Conservation (phyloP, 2,113 vertebrate genomes). For the Chrysochloris asiatica region DNA sequence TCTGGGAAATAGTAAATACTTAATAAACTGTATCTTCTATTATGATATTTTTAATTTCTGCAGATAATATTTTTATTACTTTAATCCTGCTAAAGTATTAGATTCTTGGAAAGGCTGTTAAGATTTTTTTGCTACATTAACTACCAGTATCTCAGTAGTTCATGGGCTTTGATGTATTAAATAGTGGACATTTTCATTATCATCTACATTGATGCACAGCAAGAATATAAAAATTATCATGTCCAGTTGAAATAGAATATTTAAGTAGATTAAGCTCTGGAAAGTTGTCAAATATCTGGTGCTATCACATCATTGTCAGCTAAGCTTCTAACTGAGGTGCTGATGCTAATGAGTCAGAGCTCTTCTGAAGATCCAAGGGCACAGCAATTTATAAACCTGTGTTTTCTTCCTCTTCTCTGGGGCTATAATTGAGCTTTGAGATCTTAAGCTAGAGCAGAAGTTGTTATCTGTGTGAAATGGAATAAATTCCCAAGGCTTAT, state of each 20-base stretch:
- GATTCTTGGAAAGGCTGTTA: not conserved
- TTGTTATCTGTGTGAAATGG: not conserved
- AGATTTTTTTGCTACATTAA: not conserved
- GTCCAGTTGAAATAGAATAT: not conserved
- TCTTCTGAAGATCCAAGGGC: not conserved
- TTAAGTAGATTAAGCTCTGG: not conserved
- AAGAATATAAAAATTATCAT: not conserved
- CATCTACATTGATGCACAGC: not conserved
- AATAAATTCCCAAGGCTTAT: not conserved
- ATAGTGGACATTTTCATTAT: not conserved
- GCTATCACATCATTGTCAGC: not conserved
- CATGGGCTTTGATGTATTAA: not conserved
- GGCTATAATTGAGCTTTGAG: not conserved
- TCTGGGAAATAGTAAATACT: not conserved
- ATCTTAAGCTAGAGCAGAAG: not conserved
- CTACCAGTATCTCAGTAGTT: not conserved
- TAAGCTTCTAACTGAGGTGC: not conserved
- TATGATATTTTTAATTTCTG: not conserved
- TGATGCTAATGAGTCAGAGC: not conserved
- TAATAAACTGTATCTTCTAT: not conserved
- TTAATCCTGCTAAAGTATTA: not conserved
- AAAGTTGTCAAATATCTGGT: not conserved
- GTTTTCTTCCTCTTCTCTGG: not conserved
- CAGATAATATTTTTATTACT: not conserved
- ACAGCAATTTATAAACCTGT: not conserved